phyloP scores from a whole-genome alignment of 2,797 vertebrate genomes.

The Bufotes viridis region DNA sequence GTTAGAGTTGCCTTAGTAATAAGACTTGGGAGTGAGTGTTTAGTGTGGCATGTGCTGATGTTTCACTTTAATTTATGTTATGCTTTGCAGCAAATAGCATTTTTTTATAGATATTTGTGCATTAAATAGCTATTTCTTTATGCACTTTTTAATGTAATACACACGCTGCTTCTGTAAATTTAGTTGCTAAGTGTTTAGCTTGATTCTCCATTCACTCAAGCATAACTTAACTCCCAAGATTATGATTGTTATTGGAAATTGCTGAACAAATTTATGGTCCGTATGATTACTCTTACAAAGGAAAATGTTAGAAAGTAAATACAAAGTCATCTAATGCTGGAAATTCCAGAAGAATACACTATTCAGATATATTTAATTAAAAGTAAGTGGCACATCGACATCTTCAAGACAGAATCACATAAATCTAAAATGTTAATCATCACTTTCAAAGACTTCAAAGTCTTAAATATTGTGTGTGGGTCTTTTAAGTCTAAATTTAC shows the following conservation, averaged over 20 bases:
- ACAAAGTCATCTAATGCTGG: slow-evolving; percentile 57
- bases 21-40: neutral
- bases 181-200: slow-evolving; percentile 60
- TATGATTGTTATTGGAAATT: slow-evolving; percentile 69
- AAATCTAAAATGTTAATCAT: slow-evolving; percentile 23
- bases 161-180: slow-evolving; percentile 42
- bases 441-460: neutral
- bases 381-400: slow-evolving; percentile 32
- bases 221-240: slow-evolving; percentile 63
- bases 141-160: slow-evolving; percentile 32
- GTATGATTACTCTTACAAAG: slow-evolving; percentile 68
- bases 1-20: slow-evolving; percentile 8
- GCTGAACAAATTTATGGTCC: slow-evolving; percentile 70
- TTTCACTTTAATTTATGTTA: neutral
- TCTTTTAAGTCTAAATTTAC: slow-evolving; percentile 4
- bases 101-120: slow-evolving; percentile 53
- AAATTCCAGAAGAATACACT: slow-evolving; percentile 36
- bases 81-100: neutral
- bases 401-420: slow-evolving; percentile 29
- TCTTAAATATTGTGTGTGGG: slow-evolving; percentile 4
- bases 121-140: slow-evolving; percentile 33
- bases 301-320: slow-evolving; percentile 63
- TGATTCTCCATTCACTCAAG: slow-evolving; percentile 62
- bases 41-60: slow-evolving; percentile 38
- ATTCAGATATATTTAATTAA: slow-evolving; percentile 38